Base-by-base conservation (phyloP, 2,888 invertebrate genomes). In the Campoplex nolae region DNA sequence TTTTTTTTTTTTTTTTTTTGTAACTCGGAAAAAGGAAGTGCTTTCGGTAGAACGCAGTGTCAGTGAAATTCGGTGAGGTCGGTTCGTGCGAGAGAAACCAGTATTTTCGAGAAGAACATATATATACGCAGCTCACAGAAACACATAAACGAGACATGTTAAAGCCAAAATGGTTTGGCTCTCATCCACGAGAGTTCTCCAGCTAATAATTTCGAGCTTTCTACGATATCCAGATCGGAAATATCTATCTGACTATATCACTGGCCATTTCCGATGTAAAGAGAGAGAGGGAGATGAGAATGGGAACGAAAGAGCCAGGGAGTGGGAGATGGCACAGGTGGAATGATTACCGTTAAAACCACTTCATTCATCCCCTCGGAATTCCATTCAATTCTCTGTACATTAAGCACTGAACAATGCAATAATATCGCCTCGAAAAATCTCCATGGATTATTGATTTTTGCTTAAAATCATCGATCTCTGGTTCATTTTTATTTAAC, bases 331-430 rank as follows among this genome's bases (percentile, higher is more conserved):
- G 65, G 62, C 48, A 32, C 45, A 28, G 48, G 68, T 45, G 68
- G n/a, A 28, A 18, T 18, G 45, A 78, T 38, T 58, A 68, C 35
- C 67, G 54, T 16, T 28, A 23, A 77, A 85, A 82, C 65, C 70
- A 70, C 84, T 75, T 76, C 51, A 51, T 80, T 84, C 70, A 54
- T 62, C 32, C 58, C 79, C 13, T n/a, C 11, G 35, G 58, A 35
- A 62, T 70, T 13, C 62, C 28, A 48, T 51, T 28, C 28, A 28
- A 77, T 73, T 56, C 77, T 62, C 56, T 23, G 32, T 32, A 1
- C 42, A 42, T 9, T 7, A 1, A 13, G 23, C 28, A 58, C 3
- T 8, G 62, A 28, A 77, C 71, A 23, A 32, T 58, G 32, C 16
- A 32, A 48, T 23, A 54, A 71, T 11, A 38, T 48, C 45, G 45